Evolutionary conservation across 2,888 invertebrate species (phyloP).

Genomic region (Agapostemon virescens): DNA sequence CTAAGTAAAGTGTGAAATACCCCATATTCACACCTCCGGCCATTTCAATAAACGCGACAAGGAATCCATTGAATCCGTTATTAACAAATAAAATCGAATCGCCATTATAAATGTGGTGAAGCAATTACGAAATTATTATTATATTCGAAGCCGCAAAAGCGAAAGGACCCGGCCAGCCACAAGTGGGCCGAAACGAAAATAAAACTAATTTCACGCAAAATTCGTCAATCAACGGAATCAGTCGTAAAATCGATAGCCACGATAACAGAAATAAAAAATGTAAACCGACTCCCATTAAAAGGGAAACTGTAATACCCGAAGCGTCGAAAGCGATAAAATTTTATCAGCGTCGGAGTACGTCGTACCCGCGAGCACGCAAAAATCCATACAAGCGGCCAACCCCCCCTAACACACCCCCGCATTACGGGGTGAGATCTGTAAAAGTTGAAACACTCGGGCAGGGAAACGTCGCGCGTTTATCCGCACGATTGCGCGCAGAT

Average conservation of each 20-base stretch:
- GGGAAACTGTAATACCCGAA: constrained; percentile 22
- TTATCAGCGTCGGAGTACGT: constrained; percentile 36
- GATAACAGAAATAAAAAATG: background rate
- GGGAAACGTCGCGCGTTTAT: constrained; percentile 46
- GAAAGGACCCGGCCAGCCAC: background rate
- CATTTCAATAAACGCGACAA: background rate
- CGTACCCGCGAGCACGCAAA: constrained; percentile 45
- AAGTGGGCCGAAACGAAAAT: background rate
- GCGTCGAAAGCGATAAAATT: constrained; percentile 53
- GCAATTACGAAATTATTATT: constrained; percentile 6
- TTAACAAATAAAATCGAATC: background rate
- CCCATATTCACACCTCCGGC: background rate
- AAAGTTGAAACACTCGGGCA: constrained; percentile 49
- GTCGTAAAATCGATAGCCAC: constrained; percentile 1
- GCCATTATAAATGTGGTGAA: background rate
- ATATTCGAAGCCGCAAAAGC: background rate
- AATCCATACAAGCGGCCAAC: constrained; percentile 48
- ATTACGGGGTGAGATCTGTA: constrained; percentile 49
- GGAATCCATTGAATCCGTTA: background rate
- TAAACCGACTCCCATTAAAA: constrained; percentile 12
- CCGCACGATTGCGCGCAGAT: constrained; percentile 53
- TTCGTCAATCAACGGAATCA: constrained; percentile 17
- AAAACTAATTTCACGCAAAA: constrained; percentile 10
- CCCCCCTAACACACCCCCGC: constrained; percentile 33
- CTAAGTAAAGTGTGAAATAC: too few relatives aligned